Evolutionary conservation across 2,888 invertebrate species (phyloP), one percentile per base, ranked within the genome.

Genomic region (Lasioglossum calceatum): DNA sequence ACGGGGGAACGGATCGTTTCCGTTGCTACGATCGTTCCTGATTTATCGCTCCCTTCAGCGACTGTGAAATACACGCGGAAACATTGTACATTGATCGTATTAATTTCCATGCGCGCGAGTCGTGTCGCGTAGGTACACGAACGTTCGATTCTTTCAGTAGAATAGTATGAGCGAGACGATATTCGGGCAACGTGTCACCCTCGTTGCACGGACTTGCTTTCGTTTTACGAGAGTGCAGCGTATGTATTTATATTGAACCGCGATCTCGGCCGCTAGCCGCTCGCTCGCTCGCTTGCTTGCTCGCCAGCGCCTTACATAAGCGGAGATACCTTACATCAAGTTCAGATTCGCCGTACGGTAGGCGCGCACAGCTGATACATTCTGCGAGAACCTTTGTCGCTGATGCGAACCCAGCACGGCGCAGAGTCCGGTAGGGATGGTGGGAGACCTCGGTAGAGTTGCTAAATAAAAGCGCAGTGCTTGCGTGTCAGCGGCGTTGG

Each of bases 401-500:
- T 47, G 19, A 71, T 47, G 42, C 61, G 58, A 80, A 58, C 64
- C 32, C 54, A 67, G 44, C 27, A 61, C 58, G 44, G 87, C 87
- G 79, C 78, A 87, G 67, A 19, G 75, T 54, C 64, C 10, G 50
- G 32, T 50, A 75, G 50, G 27, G 44, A 27, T 81, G 78, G 88
- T 88, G 89, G 89, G 89, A 86, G 88, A 23, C n/a, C 73, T 39
- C 36, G 12, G 47, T 39, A 78, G 84, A 67, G 42, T 80, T 82
- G 78, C 82, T 77, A 67, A 78, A 84, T 87, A 79, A 84, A 84
- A 73, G 71, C 79, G 74, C 54, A 27, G 54, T 73, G 64, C 27
- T 71, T 42, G 47, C 42, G 47, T 14, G 27, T 14, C 39, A 8
- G 54, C 7, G 14, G 14, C 61, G 44, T 76, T 71, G 74, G n/a